These are phyloP conservation scores for Hemitrygon akajei DNA, from an alignment of 2,797 vertebrate species.

Conservation along the genomic window DNA sequence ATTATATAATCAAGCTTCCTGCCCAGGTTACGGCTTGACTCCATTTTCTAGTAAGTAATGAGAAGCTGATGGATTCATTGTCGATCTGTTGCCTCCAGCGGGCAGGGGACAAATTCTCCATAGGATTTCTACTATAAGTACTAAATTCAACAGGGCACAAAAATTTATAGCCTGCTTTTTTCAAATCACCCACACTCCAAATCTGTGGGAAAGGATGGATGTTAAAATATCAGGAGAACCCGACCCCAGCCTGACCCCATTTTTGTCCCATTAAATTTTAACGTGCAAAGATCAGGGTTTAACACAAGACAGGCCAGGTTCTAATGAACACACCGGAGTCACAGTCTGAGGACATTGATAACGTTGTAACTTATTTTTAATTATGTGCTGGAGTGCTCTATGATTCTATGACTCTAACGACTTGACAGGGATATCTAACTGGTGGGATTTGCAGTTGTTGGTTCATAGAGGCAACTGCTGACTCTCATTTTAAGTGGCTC, in stretches of 20 bases:
- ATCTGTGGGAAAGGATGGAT: not conserved
- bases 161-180: not conserved
- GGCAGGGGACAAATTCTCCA: not conserved
- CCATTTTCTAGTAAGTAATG: not conserved
- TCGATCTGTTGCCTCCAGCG: not conserved
- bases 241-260: not conserved
- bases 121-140: not conserved
- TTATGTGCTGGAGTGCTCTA: too few species aligned
- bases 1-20: constrained; percentile 12
- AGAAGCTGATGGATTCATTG: not conserved
- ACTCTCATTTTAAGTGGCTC: not conserved
- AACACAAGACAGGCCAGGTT: not conserved
- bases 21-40: not conserved
- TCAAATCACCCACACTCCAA: not conserved
- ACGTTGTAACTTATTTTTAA: not conserved
- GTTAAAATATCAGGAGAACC: not conserved
- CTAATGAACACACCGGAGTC: not conserved
- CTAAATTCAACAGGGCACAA: not conserved
- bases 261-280: not conserved
- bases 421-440: not conserved
- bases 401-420: too few species aligned
- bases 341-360: too few species aligned
- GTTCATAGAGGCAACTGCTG: not conserved
- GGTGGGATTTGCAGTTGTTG: not conserved
- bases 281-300: not conserved